A percentile compares a stretch with the other conserved stretches of the same genome.
Conservation (phyloP, 1,140 invertebrate genomes). For the Trinorchestia longiramus region DNA sequence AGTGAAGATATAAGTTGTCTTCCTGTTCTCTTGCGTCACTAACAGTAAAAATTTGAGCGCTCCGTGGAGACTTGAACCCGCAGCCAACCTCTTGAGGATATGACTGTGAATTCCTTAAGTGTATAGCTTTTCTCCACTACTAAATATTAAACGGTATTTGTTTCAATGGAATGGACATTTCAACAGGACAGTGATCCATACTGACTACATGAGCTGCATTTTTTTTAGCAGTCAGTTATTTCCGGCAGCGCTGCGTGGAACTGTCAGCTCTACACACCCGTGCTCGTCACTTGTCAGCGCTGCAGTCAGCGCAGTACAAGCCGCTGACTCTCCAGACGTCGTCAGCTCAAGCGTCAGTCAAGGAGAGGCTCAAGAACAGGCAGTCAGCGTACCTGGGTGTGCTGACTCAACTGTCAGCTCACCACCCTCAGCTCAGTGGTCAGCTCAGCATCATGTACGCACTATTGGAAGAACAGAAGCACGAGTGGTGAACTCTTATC, state of each 20-base stretch:
- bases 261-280: conserved; percentile 23
- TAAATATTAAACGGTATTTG: too few species aligned
- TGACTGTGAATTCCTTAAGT: too few species aligned
- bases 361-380: conserved; percentile 33
- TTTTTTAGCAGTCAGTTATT: not conserved
- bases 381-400: conserved; percentile 47
- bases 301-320: conserved; percentile 12
- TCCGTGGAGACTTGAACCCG: too few species aligned
- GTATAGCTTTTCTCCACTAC: too few species aligned
- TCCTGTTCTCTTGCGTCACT: too few species aligned
- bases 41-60: too few species aligned
- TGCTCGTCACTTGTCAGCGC: conserved; percentile 30
- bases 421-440: conserved; percentile 24
- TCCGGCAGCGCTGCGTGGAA: not conserved
- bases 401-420: conserved; percentile 35
- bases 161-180: too few species aligned
- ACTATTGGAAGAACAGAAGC: not conserved
- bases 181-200: too few species aligned
- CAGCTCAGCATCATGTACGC: not conserved
- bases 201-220: too few species aligned
- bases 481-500: not conserved
- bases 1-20: too few species aligned
- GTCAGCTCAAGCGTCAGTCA: conserved; percentile 11
- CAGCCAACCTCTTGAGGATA: too few species aligned
- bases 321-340: not conserved